These are phyloP conservation scores for Masticophis lateralis DNA, from an alignment of 2,797 vertebrate genomes.

Conservation along the genomic window DNA sequence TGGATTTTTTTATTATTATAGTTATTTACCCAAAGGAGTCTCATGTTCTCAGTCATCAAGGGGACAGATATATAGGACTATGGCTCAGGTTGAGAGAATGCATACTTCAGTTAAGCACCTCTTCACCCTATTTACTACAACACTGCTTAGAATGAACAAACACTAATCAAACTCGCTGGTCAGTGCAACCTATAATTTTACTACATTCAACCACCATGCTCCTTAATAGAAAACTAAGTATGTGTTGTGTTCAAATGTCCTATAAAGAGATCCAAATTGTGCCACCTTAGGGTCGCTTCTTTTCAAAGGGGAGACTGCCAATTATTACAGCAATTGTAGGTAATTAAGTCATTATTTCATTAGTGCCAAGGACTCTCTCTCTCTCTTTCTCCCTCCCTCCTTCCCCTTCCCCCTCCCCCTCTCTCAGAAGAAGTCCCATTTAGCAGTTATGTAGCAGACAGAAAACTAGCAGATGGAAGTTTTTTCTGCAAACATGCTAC, in stretches of 20 bases:
- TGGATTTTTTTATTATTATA: background rate
- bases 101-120: background rate
- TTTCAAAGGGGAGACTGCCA: background rate
- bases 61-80: background rate
- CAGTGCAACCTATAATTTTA: background rate
- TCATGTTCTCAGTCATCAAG: background rate
- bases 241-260: background rate
- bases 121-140: background rate
- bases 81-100: background rate
- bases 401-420: background rate
- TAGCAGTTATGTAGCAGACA: background rate
- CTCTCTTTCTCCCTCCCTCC: too few species aligned
- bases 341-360: slow-evolving; percentile 11
- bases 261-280: background rate
- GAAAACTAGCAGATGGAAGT: background rate
- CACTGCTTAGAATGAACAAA: background rate
- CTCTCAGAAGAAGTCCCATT: background rate
- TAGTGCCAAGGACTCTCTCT: background rate
- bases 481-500: background rate
- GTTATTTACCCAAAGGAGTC: background rate
- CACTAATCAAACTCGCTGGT: background rate
- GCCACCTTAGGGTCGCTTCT: background rate
- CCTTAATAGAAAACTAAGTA: background rate
- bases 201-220: background rate
- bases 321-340: background rate